A percentile compares a stretch with the other conserved stretches of the same genome.
Evolutionary conservation across 2,888 invertebrate genomes (phyloP).

Genomic region (Hirtodrosophila duncani): DNA sequence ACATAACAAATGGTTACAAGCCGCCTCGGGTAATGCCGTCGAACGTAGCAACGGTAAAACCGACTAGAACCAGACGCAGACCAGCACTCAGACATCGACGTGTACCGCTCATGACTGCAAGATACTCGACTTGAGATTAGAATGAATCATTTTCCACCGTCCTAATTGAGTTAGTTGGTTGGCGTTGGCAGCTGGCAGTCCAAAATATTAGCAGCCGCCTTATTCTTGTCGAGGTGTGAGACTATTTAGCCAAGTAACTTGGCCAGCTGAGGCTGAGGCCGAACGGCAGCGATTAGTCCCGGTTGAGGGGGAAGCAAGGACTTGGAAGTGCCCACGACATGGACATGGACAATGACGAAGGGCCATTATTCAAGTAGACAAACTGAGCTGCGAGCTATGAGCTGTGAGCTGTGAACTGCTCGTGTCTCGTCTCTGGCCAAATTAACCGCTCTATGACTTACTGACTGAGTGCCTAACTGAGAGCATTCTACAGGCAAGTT

Average conservation of each 20-base stretch:
- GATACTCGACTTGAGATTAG: conserved; percentile 69
- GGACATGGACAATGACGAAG: conserved; percentile 13
- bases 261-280: conserved; percentile 39
- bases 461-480: conserved; percentile 23
- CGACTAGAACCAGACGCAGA: conserved; percentile 14
- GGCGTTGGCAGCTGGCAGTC: conserved; percentile 39
- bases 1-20: conserved; percentile 48
- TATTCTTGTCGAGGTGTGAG: conserved; percentile 53
- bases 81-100: too few species aligned
- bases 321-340: conserved; percentile 15
- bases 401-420: too few species aligned
- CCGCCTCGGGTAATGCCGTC: conserved; percentile 52
- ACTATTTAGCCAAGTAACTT: conserved; percentile 56
- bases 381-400: too few species aligned
- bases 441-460: conserved; percentile 52
- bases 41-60: conserved; percentile 57
- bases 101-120: conserved; percentile 68
- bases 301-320: conserved; percentile 12
- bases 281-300: conserved; percentile 58
- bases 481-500: too few species aligned
- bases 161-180: conserved; percentile 63
- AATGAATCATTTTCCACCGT: conserved; percentile 68
- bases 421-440: conserved; percentile 57
- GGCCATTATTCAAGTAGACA: conserved; percentile 7
- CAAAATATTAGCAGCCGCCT: conserved; percentile 62